Base-by-base conservation (phyloP, 2,888 invertebrate species). In the Eulithis testata region DNA sequence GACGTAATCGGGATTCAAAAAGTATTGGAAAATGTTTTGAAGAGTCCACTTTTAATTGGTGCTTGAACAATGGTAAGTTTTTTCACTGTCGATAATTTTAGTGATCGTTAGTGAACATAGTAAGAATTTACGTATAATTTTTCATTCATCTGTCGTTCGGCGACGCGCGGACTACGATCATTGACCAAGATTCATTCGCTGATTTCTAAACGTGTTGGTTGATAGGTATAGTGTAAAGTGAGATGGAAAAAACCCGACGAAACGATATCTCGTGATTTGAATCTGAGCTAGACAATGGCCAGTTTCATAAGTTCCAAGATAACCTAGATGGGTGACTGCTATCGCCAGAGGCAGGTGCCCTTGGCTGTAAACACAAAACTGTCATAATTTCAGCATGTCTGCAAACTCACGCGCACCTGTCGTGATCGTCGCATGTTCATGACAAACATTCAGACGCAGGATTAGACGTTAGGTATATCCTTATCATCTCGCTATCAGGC, bases 401-500 rank as follows among this genome's bases (percentile, higher is more conserved):
- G 31, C 31, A 31, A 5, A 21, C 31, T 45, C 64, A 82, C 76
- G 75, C 68, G 31, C 27, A 47, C 53, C 31, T 47, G 47, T 56
- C 75, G 71, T 78, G 77, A 62, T 63, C 49, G 57, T 56, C 57
- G 53, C 68, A 68, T 73, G 40, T 5, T 40, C 58, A 63, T 55
- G 66, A 63, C 69, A 61, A 66, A 60, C 56, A 66, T 72, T 64
- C 72, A 76, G 62, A 71, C 74, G 63, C 51, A 40, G 73, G 76
- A 81, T 80, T 76, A 80, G 68, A 56, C 68, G 61, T 56, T 56
- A 31, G 40, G 40, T 40, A 44, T 21, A 44, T 21, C 64, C 72
- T 78, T 80, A 82, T 81, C 52, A 12, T 37, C n/a, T 52, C 82
- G 63, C 71, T 79, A 83, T 81, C 80, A 69, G 31, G 55, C 12